Conservation (phyloP, 2,797 vertebrate species). For the Tadarida brasiliensis region DNA sequence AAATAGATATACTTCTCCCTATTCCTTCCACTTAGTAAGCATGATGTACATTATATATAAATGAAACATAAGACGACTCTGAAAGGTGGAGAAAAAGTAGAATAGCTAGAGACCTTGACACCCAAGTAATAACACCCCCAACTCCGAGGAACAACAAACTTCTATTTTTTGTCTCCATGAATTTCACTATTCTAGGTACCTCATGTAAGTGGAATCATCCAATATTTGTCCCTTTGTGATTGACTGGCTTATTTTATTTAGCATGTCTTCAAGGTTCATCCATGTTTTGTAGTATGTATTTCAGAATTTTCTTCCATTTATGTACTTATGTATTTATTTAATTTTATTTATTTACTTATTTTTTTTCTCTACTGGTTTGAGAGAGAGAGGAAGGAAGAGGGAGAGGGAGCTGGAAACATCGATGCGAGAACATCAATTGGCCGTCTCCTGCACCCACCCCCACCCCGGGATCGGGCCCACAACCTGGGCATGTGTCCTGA, state of each 20-base stretch:
- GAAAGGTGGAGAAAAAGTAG: background rate
- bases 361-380: too few species aligned
- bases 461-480: too few species aligned
- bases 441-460: too few species aligned
- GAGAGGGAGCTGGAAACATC: too few species aligned
- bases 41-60: background rate
- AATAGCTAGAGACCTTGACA: background rate
- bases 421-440: too few species aligned
- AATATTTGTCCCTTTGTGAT: too few species aligned
- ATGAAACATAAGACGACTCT: background rate
- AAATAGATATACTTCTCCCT: background rate
- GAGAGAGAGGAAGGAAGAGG: too few species aligned
- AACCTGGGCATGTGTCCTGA: too few species aligned
- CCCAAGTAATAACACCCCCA: background rate
- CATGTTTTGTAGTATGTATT: background rate
- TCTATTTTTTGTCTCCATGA: background rate
- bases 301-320: too few species aligned
- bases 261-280: background rate
- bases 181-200: background rate
- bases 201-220: background rate
- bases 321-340: too few species aligned
- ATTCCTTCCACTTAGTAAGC: background rate
- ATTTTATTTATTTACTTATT: too few species aligned
- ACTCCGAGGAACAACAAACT: background rate
- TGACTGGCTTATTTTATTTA: background rate